Base-by-base conservation (phyloP, 2,888 invertebrate species). In the Aphidius colemani region DNA sequence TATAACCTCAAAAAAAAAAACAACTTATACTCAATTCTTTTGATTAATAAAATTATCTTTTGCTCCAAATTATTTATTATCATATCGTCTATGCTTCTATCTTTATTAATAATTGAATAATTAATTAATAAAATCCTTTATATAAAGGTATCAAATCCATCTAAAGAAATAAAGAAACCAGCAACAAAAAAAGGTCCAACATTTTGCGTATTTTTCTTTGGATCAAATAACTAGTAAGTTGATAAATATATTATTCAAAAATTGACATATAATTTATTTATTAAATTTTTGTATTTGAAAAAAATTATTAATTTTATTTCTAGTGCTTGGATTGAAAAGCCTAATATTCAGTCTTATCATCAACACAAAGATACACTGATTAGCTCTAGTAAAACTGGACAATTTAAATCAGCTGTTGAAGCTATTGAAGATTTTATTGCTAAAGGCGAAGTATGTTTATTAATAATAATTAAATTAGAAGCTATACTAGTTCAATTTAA, bases 141-240 rank as follows among this genome's bases (percentile, higher is more conserved):
- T 70, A 70, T 85, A 85, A 77, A 95, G 94, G 90, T 96, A 77
- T 90, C 93, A 48, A 87, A 90, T 72, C 93, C 95, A 9, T 90
- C 91, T 56, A 86, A 90, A 64, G 91, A 93, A 77, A 84, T 90
- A 73, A 89, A 93, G 80, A 90, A 88, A 78, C 90, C 90, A 18
- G 86, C 89, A 18, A 69, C 79, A 62, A 94, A 92, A 80, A 90
- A 92, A 71, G 86, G 85, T 63, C 88, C 89, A 66, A 81, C 88
- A 57, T 91, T 92, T 78, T 96, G 95, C 84, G 93, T 97, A 70
- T 96, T 90, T 84, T 97, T 96, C 85, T 96, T 95, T 84, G 96
- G 96, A 63, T 90, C 93, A n/a, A 92, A 94, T 75, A 95, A 96
- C 82, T 95, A 93, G 96, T 96, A 87, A 94, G 96, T 91, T 67